These are phyloP conservation scores for Odontocerum albicorne DNA, from an alignment of 2,888 invertebrate genomes.

Conservation along the genomic window DNA sequence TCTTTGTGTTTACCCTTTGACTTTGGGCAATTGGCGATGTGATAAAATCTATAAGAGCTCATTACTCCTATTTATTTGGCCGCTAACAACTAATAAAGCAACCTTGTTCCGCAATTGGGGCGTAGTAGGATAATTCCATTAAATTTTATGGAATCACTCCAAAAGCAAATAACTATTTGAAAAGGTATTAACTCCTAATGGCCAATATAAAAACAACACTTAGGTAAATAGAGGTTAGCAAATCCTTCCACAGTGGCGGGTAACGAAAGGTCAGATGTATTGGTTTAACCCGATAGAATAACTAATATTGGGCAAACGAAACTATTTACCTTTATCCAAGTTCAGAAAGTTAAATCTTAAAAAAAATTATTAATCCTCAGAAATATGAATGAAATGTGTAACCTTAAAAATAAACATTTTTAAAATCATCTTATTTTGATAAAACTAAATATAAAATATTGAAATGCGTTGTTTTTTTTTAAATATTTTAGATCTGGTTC, in stretches of 20 bases:
- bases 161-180: conserved; percentile 4
- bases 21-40: background rate
- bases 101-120: conserved; percentile 4
- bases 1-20: background rate
- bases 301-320: background rate
- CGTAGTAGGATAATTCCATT: conserved; percentile 9
- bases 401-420: no score
- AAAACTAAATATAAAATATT: no score
- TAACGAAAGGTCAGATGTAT: background rate
- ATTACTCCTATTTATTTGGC: background rate
- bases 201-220: conserved; percentile 11
- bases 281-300: background rate
- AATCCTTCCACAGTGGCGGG: background rate
- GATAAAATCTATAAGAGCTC: background rate
- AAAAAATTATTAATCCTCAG: background rate
- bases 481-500: no score
- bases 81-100: conserved; percentile 4
- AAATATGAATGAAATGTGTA: background rate
- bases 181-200: conserved; percentile 9
- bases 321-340: background rate
- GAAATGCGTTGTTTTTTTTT: no score
- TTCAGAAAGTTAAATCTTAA: background rate
- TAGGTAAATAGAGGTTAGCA: conserved; percentile 1
- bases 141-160: conserved; percentile 8
- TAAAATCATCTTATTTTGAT: no score